Conservation (phyloP, 2,113 vertebrate genomes). For the Podarcis raffonei region DNA sequence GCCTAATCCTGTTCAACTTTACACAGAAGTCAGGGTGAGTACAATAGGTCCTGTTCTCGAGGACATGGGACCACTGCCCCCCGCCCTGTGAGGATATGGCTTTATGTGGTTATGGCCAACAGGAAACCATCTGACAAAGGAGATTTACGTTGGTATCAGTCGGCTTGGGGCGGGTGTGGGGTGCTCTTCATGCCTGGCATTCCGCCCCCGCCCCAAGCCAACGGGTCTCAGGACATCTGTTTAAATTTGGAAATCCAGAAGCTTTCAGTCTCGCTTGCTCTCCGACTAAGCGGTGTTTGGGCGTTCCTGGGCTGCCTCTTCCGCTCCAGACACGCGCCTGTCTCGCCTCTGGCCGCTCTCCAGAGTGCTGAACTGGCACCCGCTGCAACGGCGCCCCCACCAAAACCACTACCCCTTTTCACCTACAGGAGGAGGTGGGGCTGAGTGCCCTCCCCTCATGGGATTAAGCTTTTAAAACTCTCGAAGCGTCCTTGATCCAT, state of each 20-base stretch:
- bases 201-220: background rate
- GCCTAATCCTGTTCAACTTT: too few species aligned
- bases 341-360: background rate
- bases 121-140: background rate
- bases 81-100: too few species aligned
- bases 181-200: background rate
- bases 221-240: background rate
- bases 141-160: background rate
- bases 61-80: too few species aligned
- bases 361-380: slow-evolving; percentile 62
- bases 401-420: background rate
- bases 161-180: too few species aligned
- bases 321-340: background rate
- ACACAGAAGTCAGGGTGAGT: too few species aligned
- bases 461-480: background rate
- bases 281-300: background rate
- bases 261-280: too few species aligned
- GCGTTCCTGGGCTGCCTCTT: background rate
- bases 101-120: too few species aligned
- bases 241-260: background rate
- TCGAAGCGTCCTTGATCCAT: background rate
- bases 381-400: slow-evolving; percentile 44
- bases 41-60: too few species aligned
- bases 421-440: background rate
- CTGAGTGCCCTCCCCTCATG: background rate